Base-by-base conservation (phyloP, 2,113 vertebrate genomes). In the Daphoenositta chrysoptera region DNA sequence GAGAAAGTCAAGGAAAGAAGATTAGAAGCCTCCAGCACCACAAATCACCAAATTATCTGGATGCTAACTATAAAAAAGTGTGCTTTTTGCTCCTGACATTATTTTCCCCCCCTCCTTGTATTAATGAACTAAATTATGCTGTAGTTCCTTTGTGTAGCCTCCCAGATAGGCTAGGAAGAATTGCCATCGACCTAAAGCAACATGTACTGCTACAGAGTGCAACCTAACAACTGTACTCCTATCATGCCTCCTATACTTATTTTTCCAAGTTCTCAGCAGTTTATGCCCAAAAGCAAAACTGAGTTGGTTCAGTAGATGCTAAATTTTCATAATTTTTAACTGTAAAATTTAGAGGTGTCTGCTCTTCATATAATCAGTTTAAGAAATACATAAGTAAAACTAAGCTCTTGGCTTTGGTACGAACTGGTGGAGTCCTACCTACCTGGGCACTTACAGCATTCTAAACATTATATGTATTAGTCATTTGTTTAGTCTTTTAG, bases 31-130 rank as follows among this genome's bases (percentile, higher is more conserved):
- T 84, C 26, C 37, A 72, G 53, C 31, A 57, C 17, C 54, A 57
- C 13, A 61, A n/a, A 75, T 75, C 44, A 13, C 48, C 15, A 33
- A 47, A 72, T n/a, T 11, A 47, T 81, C 37, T 90, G 15, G 3
- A 23, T 70, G 69, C 11, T 73, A 64, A 56, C 53, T 60, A 21
- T 37, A 20, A 71, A 60, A 60, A 82, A 48, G 9, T 5, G 33
- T 70, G 23, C 30, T 63, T 95, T 91, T 69, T 82, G 26, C 24
- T 82, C 68, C 27, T 42, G 30, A 13, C 7, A 1, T 35, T 11
- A 12, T 50, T 54, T 57, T 6, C 0, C 2, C 8, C 9, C 13
- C 5, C 2, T 7, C 26, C 20, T 57, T 77, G 7, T 76, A n/a
- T 51, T 65, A 77, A 53, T 72, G 53, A 61, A 50, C 66, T 66